Evolutionary conservation across 2,888 invertebrate genomes (phyloP), one percentile per base, ranked within the genome.

Genomic region (Isoperla grammatica): DNA sequence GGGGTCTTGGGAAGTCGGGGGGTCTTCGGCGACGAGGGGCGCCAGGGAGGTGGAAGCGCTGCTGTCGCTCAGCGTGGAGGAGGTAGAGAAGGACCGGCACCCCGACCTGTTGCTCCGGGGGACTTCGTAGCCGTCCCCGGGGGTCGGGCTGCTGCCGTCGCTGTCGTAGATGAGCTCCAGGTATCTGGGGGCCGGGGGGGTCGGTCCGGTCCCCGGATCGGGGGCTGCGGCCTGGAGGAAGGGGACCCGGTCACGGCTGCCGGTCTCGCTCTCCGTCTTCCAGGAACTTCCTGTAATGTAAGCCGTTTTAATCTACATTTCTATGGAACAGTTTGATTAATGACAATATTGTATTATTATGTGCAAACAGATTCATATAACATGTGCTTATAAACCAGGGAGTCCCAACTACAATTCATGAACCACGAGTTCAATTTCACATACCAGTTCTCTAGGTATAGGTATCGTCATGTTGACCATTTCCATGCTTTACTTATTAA

Each of bases 121-220:
- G 13, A 85, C 73, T 73, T 85, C 86, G 71, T 86, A 86, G 2
- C 84, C 85, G 68, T 82, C 84, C 64, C 75, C 73, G 1, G 74
- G 74, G 15, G 75, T 72, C 0, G 78, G 74, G 9, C 70, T 56
- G 56, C 79, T 78, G 63, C 77, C 77, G 56, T 79, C 79, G 63
- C 77, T 77, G 67, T 83, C 83, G 68, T 84, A 83, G 69, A 86
- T 75, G 50, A 87, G 73, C 71, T 87, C 85, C 56, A 87, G 72
- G 71, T 87, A 87, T 68, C 85, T 84, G 0, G 85, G 83, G 64
- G 19, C 62, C 61, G 40, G 62, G 66, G 29, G 29, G 29, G 29
- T 29, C 5, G 29, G 8, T 6, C 29, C 29, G 5, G 8, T 8
- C 29, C 20, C 22, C 20, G 13, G 15, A 2, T 29, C 15, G 4